Percentiles rank a stretch among this genome's conserved stretches.
These are phyloP conservation scores for Tricholauxania praeusta DNA, from an alignment of 2,888 invertebrate genomes.

Conservation along the genomic window DNA sequence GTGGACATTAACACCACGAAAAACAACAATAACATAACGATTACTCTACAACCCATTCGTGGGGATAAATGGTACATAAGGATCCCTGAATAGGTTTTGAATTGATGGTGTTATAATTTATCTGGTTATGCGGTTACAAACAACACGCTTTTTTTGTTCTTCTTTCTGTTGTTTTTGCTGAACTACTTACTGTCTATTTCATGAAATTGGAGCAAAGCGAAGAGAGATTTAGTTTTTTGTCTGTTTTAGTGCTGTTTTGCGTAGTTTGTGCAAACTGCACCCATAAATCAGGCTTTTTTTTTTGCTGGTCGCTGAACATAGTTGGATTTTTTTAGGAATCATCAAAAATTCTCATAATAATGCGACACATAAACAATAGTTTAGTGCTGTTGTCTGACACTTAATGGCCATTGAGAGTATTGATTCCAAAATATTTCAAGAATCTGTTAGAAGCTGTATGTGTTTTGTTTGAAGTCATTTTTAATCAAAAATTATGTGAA, in stretches of 20 bases:
- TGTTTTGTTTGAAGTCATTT: too few species aligned
- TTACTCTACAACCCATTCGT: neutral
- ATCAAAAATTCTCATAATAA: neutral
- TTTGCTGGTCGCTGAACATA: neutral
- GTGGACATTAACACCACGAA: neutral
- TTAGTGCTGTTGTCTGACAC: neutral
- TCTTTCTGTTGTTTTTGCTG: neutral
- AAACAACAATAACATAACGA: neutral
- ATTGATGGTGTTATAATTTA: constrained; percentile 23
- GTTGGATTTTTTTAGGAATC: neutral
- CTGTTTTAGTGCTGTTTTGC: neutral
- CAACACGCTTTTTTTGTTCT: neutral
- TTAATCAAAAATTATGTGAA: too few species aligned
- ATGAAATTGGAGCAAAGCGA: too few species aligned
- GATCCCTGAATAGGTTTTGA: constrained; percentile 16
- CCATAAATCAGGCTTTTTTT: constrained; percentile 30
- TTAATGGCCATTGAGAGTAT: too few species aligned
- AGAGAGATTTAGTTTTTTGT: too few species aligned
- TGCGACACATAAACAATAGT: constrained; percentile 19
- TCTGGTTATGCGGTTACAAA: constrained; percentile 15
- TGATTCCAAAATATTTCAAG: too few species aligned
- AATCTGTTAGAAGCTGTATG: too few species aligned
- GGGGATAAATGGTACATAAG: too few species aligned
- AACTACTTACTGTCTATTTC: too few species aligned
- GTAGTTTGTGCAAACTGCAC: constrained; percentile 12